phyloP scores from a whole-genome alignment of 92 coral and sea anemone species.

The Diadumene lineata region DNA sequence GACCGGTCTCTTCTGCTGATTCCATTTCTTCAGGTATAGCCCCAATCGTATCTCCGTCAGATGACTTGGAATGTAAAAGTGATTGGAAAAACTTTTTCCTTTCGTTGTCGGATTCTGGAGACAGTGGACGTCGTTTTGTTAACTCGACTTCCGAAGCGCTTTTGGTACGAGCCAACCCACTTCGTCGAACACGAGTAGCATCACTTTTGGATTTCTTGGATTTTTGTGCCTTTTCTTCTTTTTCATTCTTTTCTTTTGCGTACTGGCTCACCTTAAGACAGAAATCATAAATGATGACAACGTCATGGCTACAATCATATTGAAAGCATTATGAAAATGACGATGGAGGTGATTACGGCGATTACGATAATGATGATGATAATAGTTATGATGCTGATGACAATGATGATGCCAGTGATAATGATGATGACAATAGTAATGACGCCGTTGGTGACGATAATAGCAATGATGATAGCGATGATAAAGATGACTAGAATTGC shows the following conservation, averaged over 20 bases:
- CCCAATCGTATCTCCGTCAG: constrained; percentile 33
- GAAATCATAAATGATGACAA: not conserved
- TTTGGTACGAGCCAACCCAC: constrained; percentile 26
- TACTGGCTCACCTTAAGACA: constrained; percentile 46
- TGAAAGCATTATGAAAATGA: not conserved
- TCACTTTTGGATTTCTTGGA: constrained; percentile 28
- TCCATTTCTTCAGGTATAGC: constrained; percentile 68
- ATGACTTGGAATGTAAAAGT: constrained; percentile 63
- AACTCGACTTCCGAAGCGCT: constrained; percentile 36
- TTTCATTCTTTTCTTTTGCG: constrained; percentile 43
- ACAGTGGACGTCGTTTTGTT: constrained; percentile 24
- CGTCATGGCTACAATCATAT: not conserved
- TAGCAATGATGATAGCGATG: not conserved
- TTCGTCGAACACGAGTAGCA: constrained; percentile 10
- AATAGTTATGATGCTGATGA: not conserved
- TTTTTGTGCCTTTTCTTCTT: constrained; percentile 21
- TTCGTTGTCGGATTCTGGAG: constrained; percentile 57
- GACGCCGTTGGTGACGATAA: not conserved
- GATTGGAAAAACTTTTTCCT: constrained; percentile 88
- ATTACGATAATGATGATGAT: not conserved
- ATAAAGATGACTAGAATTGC: not conserved
- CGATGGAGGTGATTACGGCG: not conserved
- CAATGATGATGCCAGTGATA: not conserved
- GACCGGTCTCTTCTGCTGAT: constrained; percentile 1
- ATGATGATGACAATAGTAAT: not conserved